Percentiles rank a stretch among this genome's conserved stretches.
Conservation (phyloP, 2,797 vertebrate genomes). For the Mormyrus hasselquistii region DNA sequence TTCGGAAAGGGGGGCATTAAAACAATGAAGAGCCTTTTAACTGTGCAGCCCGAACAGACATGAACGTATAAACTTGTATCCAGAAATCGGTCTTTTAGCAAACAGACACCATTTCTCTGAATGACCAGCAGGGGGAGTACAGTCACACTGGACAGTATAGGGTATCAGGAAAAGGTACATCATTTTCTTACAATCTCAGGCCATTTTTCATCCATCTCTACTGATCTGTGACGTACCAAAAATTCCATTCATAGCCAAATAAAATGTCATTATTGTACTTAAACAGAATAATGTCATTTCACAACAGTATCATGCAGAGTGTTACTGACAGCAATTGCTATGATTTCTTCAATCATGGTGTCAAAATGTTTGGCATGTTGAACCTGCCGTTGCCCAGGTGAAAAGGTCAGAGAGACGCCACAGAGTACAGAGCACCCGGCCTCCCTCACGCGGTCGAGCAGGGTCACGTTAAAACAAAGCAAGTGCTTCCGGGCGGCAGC, state of each 20-base stretch:
- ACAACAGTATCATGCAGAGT: neutral
- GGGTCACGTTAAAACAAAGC: neutral
- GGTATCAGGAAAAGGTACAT: neutral
- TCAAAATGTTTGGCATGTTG: neutral
- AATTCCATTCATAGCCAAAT: neutral
- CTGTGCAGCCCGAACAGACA: neutral
- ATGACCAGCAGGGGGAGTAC: slow-evolving; percentile 51
- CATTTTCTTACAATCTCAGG: neutral
- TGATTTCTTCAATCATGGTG: neutral
- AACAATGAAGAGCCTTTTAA: neutral
- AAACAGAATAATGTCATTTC: neutral
- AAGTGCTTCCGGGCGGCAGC: neutral
- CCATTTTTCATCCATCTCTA: neutral
- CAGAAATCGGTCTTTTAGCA: neutral
- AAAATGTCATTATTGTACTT: neutral
- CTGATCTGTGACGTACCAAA: neutral
- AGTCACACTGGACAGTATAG: slow-evolving; percentile 20
- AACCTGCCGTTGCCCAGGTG: neutral
- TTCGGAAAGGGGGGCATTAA: neutral
- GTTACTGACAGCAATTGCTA: neutral
- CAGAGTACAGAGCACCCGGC: neutral
- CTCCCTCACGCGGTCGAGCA: neutral
- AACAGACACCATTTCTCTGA: slow-evolving; percentile 27
- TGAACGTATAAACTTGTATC: neutral
- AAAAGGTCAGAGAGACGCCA: neutral